Evolutionary conservation across 2,113 vertebrate genomes (phyloP), one percentile per base, ranked within the genome.

Genomic region (Brachyhypopomus occidentalis): DNA sequence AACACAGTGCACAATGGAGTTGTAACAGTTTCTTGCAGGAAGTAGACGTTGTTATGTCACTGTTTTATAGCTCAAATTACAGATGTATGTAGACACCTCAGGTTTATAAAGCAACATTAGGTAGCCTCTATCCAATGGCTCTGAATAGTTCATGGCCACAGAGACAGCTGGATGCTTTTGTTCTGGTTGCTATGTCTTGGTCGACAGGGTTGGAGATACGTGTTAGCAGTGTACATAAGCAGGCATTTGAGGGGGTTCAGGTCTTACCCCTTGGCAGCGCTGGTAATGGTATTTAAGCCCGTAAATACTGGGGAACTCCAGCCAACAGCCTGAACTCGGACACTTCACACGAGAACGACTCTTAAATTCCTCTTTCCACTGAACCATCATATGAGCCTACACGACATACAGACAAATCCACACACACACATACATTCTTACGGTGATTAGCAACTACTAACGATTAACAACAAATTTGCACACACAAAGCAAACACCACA

Each of bases 271-370:
- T 87, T 95, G 96, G 92, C 96, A 99, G 86, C 97, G 95, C 89
- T 99, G 96, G 90, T 97, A 98, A 90, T 99, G 97, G 92, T 98
- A 98, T 90, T 99, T 99, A 90, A 98, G 94, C 80, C 97, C 96
- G 69, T 96, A 98, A 90, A 98, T 97, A 92, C 96, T 98, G 86
- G 97, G 96, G 87, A 98, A 99, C 90, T 99, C 97, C 92, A 98
- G 92, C 97, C 97, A 98, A 92, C 97, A 99, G 87, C 97, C 96
- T 0, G 95, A 94, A 88, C 95, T 94, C 19, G 96, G 97, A 91
- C 97, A 98, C 88, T 96, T 97, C 89, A 99, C 96, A 88, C 96
- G 93, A 34, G 96, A 96, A 75, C 94, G 94, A 20, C 93, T 94
- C 92, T 98, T 98, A 94, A 98, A 98, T 89, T 97, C 96, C 0